phyloP scores from a whole-genome alignment of 1,140 invertebrate species.

The Akabosia matsudoensis region DNA sequence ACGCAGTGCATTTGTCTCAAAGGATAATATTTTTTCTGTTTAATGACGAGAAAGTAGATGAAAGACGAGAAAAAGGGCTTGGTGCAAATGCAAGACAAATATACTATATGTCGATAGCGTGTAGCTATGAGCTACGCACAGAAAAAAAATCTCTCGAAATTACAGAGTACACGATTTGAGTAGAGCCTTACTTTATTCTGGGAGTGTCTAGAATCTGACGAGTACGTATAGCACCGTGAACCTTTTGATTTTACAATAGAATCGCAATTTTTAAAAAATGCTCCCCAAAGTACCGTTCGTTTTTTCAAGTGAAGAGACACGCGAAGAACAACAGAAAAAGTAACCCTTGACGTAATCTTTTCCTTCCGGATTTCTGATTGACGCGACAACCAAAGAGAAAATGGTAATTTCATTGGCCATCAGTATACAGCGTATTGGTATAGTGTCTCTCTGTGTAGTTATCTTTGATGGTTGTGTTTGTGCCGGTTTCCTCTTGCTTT shows the following conservation, averaged over 20 bases:
- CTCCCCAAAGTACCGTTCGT: conserved; percentile 13
- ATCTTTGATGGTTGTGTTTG: no score
- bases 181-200: no score
- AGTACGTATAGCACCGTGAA: neutral
- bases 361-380: conserved; percentile 23
- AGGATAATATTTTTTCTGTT: conserved; percentile 17
- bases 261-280: neutral
- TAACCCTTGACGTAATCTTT: conserved; percentile 20
- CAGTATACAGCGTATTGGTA: neutral
- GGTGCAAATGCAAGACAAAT: neutral
- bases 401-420: neutral
- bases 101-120: neutral
- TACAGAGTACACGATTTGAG: neutral
- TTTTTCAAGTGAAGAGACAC: neutral
- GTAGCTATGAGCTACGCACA: no score
- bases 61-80: conserved; percentile 18
- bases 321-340: neutral
- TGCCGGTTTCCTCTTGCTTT: neutral
- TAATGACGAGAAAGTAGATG: conserved; percentile 1
- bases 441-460: neutral
- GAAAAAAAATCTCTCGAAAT: neutral
- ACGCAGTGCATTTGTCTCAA: no score
- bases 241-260: conserved; percentile 12
- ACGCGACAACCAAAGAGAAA: neutral
- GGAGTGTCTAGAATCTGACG: neutral